Base-by-base conservation (phyloP, 2,113 vertebrate species). In the Syngnathus typhle region DNA sequence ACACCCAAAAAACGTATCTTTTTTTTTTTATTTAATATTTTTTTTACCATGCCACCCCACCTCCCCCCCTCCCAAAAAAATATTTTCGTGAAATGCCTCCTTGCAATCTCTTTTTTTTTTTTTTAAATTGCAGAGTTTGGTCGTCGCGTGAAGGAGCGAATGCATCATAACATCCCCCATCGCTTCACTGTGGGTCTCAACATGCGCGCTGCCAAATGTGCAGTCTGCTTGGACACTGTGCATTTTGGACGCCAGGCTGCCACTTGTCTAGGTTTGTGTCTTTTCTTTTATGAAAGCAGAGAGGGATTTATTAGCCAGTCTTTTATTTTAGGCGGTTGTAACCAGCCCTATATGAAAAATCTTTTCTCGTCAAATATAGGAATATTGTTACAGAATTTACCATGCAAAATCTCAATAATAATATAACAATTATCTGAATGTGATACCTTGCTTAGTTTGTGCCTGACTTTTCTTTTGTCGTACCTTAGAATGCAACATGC, bases 111-210 rank as follows among this genome's bases (percentile, higher is more conserved):
- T n/a, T 7, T 65, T 44, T 41, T 60, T 47, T 9, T 52, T 65
- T 58, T 68, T 74, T 76, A 21, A 67, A 9, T 81, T 72, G 7
- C 87, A 99, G 97, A 99, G 81, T 98, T 94, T 72, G 94, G 92
- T 46, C 94, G 95, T 16, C 95, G 96, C 62, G 93, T 98, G 70
- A 99, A 98, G 87, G 96, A 99, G 80, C 87, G 97, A 75, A 98
- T 98, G 96, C 97, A 98, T 73, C 97, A 99, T 72, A 99, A 98
- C 76, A 98, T 98, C 79, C 97, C 97, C 67, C 97, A 99, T 83
- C 94, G 97, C 12, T 99, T 99, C 83, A 98, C 95, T 0, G 93
- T 98, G 76, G 96, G 95, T 37, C 92, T 99, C 52, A 99, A 98
- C 77, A 98, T 99, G 97, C 90, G 97, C 73, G 97, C 97, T 15